Evolutionary conservation across 2,797 vertebrate species (phyloP), one percentile per base, ranked within the genome.

Genomic region (Cuniculus paca): DNA sequence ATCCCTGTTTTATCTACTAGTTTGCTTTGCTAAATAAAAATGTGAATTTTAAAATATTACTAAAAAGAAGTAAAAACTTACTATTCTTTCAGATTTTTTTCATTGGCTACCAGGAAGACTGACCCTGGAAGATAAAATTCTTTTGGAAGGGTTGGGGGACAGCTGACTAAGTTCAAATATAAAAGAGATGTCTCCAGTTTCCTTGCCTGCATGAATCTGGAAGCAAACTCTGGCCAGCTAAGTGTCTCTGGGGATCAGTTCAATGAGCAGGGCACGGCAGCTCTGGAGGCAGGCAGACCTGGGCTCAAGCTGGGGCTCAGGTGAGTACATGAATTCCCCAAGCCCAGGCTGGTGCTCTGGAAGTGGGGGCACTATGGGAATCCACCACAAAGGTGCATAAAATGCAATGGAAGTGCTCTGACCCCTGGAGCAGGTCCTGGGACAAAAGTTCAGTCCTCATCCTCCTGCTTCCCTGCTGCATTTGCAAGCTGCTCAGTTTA

Each of bases 11-110:
- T 77, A 95, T 2, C 20, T 56, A 91, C 8, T 24, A n/a, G 10
- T 92, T 88, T 85, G n/a, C 60, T 86, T 83, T 82, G 45, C 60
- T 81, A 91, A 95, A 90, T 79, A 79, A 90, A 95, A 28, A 94
- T 20, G 48, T 17, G 85, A 63, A 74, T 12, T 84, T 45, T 26
- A 88, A 95, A 80, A 56, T 48, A 34, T 31, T 83, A 84, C 63
- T 82, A 77, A 90, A 94, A 90, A 90, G 45, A 39, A 90, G 77
- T 78, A 72, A 60, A 24, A 95, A 87, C 87, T 20, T 9, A 58
- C 77, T 72, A 42, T 61, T 79, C 60, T 79, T 89, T 95, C 61
- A 85, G 74, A 88, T n/a, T 70, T 90, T 54, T 92, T 36, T 78
- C 79, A 88, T 0, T 79, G 75, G 91, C n/a, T n/a, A 58, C 11